Evolutionary conservation across 2,888 invertebrate species (phyloP), one percentile per base, ranked within the genome.

Genomic region (Bibio marci): DNA sequence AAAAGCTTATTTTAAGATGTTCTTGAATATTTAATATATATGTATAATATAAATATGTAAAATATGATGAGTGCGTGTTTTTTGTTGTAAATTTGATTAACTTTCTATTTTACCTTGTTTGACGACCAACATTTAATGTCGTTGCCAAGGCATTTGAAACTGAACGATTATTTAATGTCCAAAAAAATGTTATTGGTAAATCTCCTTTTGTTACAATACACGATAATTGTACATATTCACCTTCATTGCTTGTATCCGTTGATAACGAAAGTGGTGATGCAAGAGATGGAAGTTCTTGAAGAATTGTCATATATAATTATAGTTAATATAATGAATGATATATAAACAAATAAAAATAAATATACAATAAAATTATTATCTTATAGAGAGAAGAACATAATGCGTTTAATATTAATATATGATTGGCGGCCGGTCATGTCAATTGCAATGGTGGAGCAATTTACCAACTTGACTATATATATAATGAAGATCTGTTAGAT

Each of bases 171-270:
- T 57, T 56, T 2, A 58, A 42, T 26, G 44, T 47, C 76, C 76
- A 76, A 11, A 71, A 66, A 50, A 76, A 75, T 45, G 68, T 69
- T 31, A 76, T 70, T 2, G 76, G 76, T 65, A 74, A 68, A 52
- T 76, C 75, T 15, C 76, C 76, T 30, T 74, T 73, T 31, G 78
- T 83, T 37, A 86, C 80, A 37, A 81, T 82, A 55, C 88, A 88
- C 2, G 86, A 80, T 31, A 87, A 69, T 55, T 86, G 79, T 37
- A 82, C 75, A 48, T 86, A 67, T 58, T 86, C 79, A 40, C 81
- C 79, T 43, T 55, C 51, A 44, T 54, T 49, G 37, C 54, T 54
- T 12, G 67, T 43, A 40, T 55, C 49, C 22, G 55, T 46, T 40
- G 59, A 59, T 5, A 58, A 49, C 32, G 54, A 53, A n/a, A 59